Base-by-base conservation (phyloP, 1,140 invertebrate genomes). In the Schlechtendalia chinensis region DNA sequence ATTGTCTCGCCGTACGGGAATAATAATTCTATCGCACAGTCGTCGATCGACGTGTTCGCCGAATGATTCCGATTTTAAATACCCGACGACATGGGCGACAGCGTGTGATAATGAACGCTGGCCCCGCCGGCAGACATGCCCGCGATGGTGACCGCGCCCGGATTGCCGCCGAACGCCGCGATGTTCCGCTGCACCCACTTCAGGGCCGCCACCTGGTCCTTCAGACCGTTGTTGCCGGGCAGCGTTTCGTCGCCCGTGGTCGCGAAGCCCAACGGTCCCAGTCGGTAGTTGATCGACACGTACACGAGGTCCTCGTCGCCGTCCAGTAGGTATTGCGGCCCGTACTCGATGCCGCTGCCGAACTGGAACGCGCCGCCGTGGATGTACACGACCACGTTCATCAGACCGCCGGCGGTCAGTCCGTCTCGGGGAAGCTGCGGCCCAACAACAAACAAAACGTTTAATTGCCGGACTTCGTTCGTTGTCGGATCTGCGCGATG, bases 51-150 rank as follows among this genome's bases (percentile, higher is more conserved):
- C n/a, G n/a, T n/a, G n/a, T n/a, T n/a, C n/a, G n/a, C n/a, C n/a
- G n/a, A n/a, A n/a, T n/a, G n/a, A n/a, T n/a, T 58, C 54, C 1
- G 24, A 19, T 27, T 77, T 81, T n/a, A n/a, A n/a, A n/a, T n/a
- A 83, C 82, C 83, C 54, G 67, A 6, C 6, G 79, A 82, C 80
- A 86, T 81, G 17, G 84, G 85, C 17, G 87, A 90, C 0, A 94
- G 80, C 56, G 92, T 86, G 82, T 93, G 92, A 83, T 91, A 89
- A 82, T 90, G 87, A 0, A 89, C 89, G 81, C 89, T 89, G n/a
- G 88, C 89, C 39, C 87, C 89, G 0, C 89, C 89, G 3, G 90
- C 89, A 0, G 89, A 90, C 82, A 87, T 87, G 0, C 90, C 90
- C 16, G 87, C 85, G 0, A 90, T 81, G 5, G 89, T 88, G 12